Conservation (phyloP, 2,797 vertebrate genomes). For the Myotis vivesi region DNA sequence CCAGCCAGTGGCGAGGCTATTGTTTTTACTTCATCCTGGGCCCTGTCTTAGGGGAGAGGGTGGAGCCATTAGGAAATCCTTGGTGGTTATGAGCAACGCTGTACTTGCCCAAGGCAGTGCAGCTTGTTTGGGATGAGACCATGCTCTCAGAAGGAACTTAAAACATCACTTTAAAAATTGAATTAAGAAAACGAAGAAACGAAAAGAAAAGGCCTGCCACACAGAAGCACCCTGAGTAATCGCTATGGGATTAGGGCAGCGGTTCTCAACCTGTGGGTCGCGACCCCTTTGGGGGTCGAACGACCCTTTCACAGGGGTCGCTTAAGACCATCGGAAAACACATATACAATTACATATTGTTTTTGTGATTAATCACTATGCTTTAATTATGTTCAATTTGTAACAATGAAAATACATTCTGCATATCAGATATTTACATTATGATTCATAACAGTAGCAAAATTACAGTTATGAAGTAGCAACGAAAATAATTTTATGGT, state of each 20-base stretch:
- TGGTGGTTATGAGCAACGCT: constrained; percentile 62
- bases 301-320: too few species aligned
- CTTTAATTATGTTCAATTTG: too few species aligned
- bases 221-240: neutral
- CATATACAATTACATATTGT: too few species aligned
- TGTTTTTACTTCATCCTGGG: constrained; percentile 19
- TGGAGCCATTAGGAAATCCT: constrained; percentile 67
- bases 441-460: too few species aligned
- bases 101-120: constrained; percentile 43
- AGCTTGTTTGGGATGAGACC: constrained; percentile 29
- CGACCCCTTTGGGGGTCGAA: too few species aligned
- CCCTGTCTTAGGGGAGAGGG: constrained; percentile 36
- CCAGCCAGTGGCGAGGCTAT: neutral
- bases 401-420: too few species aligned
- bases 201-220: neutral
- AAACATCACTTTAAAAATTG: constrained; percentile 44
- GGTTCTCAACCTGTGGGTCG: too few species aligned
- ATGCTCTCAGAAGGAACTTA: constrained; percentile 48
- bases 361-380: too few species aligned
- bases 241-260: neutral
- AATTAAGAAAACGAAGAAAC: constrained; percentile 35
- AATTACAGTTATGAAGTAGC: too few species aligned
- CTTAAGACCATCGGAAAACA: too few species aligned
- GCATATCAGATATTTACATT: too few species aligned
- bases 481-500: too few species aligned